Evolutionary conservation across 2,797 vertebrate species (phyloP), one percentile per base, ranked within the genome.

Genomic region (Hyperoplus immaculatus): DNA sequence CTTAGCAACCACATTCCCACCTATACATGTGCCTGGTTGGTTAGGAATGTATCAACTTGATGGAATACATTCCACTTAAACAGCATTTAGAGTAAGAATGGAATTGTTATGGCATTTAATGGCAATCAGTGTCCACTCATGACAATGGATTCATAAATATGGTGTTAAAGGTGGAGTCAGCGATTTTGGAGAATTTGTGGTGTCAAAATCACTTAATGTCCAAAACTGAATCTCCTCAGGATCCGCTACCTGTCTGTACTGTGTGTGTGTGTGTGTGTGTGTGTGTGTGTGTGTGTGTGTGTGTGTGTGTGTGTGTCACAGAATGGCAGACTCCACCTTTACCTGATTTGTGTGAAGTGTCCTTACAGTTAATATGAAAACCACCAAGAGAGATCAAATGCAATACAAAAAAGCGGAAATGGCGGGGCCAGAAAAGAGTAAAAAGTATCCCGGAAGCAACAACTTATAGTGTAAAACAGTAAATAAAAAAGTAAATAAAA

Each of bases 21-120:
- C 39, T 42, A 66, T 10, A 41, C 10, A 8, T 39, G 54, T 68
- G 18, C 58, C 9, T 55, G 54, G 81, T 65, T 59, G 18, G 54
- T 66, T 6, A 77, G 55, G 74, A 64, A 81, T 73, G 73, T 60
- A 57, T 56, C 61, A 50, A 60, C 78, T 76, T 79, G 63, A 75
- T 63, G 42, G 64, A 77, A 75, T 18, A 42, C 36, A 59, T 78
- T 71, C 49, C 9, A 38, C 15, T 55, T 39, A 68, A 69, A 75
- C 8, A 51, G 51, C 8, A 63, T 41, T 77, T 72, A 11, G 41
- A 49, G 51, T 47, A 57, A 83, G 73, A 2, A 63, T 58, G 49
- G 42, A 55, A 54, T 36, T n/a, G 64, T 77, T 67, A 45, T 51
- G 50, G 59, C 46, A 14, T 62, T 62, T 60, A 60, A 0, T 60